Evolutionary conservation across 2,888 invertebrate genomes (phyloP).

Genomic region (Lamellibrachia columna): DNA sequence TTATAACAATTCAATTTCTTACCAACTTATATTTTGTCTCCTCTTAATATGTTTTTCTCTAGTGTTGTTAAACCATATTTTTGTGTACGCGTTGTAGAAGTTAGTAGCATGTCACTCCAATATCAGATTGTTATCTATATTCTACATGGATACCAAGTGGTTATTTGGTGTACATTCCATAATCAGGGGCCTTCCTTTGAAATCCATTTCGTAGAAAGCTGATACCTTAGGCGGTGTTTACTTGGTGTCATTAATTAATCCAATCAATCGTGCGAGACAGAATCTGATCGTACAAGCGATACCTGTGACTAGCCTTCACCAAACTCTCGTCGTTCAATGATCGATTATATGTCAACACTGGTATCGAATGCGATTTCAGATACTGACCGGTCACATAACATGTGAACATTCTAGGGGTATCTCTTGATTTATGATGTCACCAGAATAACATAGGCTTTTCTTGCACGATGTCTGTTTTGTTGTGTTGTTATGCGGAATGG

Average conservation of each 20-base stretch:
- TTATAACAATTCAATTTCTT: no score
- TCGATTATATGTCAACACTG: background rate
- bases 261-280: background rate
- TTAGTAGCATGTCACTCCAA: background rate
- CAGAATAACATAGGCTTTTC: background rate
- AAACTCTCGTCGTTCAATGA: background rate
- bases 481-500: background rate
- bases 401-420: background rate
- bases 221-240: background rate
- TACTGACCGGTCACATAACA: background rate
- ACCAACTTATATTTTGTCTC: no score
- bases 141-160: background rate
- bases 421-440: background rate
- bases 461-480: background rate
- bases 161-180: background rate
- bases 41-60: no score
- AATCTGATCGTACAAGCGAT: background rate
- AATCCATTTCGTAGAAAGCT: background rate
- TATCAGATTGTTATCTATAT: background rate
- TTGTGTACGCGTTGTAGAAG: no score
- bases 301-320: background rate
- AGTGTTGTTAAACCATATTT: no score
- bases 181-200: background rate
- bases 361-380: no score
- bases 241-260: background rate